These are phyloP conservation scores for Mellilla xanthometata DNA, from an alignment of 2,888 invertebrate species.

Conservation along the genomic window DNA sequence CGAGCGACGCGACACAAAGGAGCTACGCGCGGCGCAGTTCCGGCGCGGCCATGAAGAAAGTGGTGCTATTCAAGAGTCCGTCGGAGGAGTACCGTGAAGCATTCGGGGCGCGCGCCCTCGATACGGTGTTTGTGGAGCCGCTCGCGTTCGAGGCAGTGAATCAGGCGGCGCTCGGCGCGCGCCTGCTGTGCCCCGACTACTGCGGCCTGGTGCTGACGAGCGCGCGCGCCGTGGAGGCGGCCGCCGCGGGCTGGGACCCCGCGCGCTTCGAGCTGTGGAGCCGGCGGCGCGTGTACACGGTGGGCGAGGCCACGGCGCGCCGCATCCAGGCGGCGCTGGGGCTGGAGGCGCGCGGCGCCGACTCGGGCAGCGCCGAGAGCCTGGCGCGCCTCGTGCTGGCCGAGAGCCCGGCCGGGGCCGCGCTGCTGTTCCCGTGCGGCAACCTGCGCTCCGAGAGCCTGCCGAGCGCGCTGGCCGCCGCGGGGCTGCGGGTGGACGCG, in stretches of 20 bases:
- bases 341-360: constrained; percentile 55
- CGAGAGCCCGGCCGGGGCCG: constrained; percentile 49
- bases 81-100: constrained; percentile 66
- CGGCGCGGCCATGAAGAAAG: constrained; percentile 58
- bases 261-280: constrained; percentile 61
- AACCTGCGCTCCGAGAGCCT: constrained; percentile 62
- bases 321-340: constrained; percentile 58
- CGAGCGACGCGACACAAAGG: constrained; percentile 18
- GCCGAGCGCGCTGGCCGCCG: constrained; percentile 46
- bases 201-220: constrained; percentile 64
- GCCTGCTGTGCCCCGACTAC: constrained; percentile 47
- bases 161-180: constrained; percentile 43
- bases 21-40: constrained; percentile 26
- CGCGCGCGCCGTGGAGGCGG: constrained; percentile 64
- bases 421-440: constrained; percentile 70
- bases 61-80: constrained; percentile 64
- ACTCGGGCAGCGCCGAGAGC: constrained; percentile 62
- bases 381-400: constrained; percentile 54
- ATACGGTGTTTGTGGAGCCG: constrained; percentile 66
- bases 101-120: constrained; percentile 53
- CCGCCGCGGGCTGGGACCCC: constrained; percentile 65
- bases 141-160: constrained; percentile 58
- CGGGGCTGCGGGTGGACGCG: constrained; percentile 51
- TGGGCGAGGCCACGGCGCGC: constrained; percentile 57
- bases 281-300: constrained; percentile 57